These are phyloP conservation scores for Leucania comma DNA, from an alignment of 2,888 invertebrate genomes.

Conservation along the genomic window DNA sequence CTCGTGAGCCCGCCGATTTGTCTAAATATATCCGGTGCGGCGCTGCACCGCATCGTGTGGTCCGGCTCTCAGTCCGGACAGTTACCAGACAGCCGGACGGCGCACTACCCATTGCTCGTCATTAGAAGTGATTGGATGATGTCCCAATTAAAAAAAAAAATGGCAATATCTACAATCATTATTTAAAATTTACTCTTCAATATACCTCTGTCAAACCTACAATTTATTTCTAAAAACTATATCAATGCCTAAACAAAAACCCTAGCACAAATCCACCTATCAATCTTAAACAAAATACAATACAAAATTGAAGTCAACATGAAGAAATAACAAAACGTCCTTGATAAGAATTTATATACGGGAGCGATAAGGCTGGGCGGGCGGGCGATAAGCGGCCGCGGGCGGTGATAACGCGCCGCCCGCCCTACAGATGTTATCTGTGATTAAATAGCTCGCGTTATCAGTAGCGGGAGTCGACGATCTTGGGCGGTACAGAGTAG, in stretches of 20 bases:
- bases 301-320: conserved; percentile 63
- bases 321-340: conserved; percentile 71
- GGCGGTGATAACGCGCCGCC: conserved; percentile 82
- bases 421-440: conserved; percentile 85
- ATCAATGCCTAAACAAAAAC: background rate
- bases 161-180: background rate
- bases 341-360: conserved; percentile 83
- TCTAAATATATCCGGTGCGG: no score
- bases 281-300: conserved; percentile 59
- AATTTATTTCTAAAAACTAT: background rate
- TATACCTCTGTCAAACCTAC: background rate
- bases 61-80: no score
- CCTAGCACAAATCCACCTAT: conserved; percentile 22
- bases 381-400: conserved; percentile 79
- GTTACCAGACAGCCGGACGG: no score
- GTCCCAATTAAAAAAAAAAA: no score
- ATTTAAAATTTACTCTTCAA: background rate
- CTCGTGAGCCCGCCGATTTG: no score
- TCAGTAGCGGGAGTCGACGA: conserved; percentile 78
- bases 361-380: conserved; percentile 79
- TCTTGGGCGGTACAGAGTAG: conserved; percentile 77
- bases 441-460: conserved; percentile 87
- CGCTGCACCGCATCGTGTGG: no score
- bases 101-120: no score
- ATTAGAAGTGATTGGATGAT: no score